Evolutionary conservation across 2,888 invertebrate species (phyloP), one percentile per base, ranked within the genome.

Genomic region (Teleiodes luculella): DNA sequence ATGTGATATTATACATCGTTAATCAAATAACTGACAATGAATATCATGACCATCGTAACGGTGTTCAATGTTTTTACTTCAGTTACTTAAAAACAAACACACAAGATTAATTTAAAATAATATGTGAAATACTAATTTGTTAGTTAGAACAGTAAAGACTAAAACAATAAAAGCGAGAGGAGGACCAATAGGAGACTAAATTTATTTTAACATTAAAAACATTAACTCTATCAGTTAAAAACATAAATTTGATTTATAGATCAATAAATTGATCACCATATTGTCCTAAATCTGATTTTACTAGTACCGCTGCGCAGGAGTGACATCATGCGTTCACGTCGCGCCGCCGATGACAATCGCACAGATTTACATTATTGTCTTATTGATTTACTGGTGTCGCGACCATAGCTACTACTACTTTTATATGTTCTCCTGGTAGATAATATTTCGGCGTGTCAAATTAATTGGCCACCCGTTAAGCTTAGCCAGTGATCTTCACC

Each of bases 361-460:
- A 70, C 76, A 82, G 80, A 83, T 83, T 83, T 83, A 85, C 81
- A 82, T 83, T 79, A 85, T 79, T 78, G 74, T 78, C 74, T 71
- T 80, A 83, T 86, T 85, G 86, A 86, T 86, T 83, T 83, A 85
- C 75, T 70, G 68, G 67, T 70, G 74, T 66, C 76, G 16, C 14
- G 6, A 16, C 7, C 16, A 18, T 39, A 18, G 14, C 16, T 16
- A 14, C 14, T 39, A 16, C 18, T 39, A 16, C 16, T 14, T 14
- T 77, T 68, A 69, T 76, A 24, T 24, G 24, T 24, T 24, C 24
- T 24, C 24, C 6, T 24, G n/a, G 6, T 24, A 24, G 24, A 24
- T 24, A 24, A 3, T 24, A 24, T 24, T 80, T 77, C 68, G 70
- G 70, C 70, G 73, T 70, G 74, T 64, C 76, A 39, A 73, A 76